These are phyloP conservation scores for Dasysyrphus albostriatus DNA, from an alignment of 2,888 invertebrate species.

Conservation along the genomic window DNA sequence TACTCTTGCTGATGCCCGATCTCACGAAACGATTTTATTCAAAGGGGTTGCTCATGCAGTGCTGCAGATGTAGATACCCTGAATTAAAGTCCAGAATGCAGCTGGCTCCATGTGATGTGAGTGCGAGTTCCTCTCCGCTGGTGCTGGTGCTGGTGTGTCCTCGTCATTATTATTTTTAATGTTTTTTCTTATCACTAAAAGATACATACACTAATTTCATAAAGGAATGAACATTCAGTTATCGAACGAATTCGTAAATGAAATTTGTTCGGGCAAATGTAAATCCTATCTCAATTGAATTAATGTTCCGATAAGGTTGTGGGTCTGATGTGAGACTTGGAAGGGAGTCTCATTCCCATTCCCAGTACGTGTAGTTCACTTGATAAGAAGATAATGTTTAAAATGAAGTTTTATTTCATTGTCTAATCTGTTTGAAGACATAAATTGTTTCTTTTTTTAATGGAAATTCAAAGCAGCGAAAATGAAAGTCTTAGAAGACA, in stretches of 20 bases:
- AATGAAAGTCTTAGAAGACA: too few relatives aligned
- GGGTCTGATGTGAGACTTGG: background rate
- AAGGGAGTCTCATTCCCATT: background rate
- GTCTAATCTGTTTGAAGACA: background rate
- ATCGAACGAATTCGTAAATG: constrained; percentile 58
- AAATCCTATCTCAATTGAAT: constrained; percentile 56
- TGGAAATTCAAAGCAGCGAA: background rate
- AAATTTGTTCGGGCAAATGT: constrained; percentile 68
- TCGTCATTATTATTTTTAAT: constrained; percentile 38
- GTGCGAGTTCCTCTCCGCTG: background rate
- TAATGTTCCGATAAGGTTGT: constrained; percentile 62
- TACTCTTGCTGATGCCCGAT: constrained; percentile 18
- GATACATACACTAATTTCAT: constrained; percentile 48
- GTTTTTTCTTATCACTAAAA: constrained; percentile 56
- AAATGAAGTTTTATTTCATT: background rate
- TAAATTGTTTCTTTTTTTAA: background rate
- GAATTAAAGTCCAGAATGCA: constrained; percentile 35
- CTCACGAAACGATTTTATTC: constrained; percentile 29
- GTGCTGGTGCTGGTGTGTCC: background rate
- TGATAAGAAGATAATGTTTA: constrained; percentile 40
- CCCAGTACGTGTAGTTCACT: background rate
- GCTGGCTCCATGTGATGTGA: constrained; percentile 34
- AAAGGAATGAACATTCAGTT: constrained; percentile 33
- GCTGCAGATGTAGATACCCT: constrained; percentile 24
- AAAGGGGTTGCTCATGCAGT: constrained; percentile 56